A percentile compares a stretch with the other conserved stretches of the same genome.
Evolutionary conservation across 2,888 invertebrate species (phyloP).

Genomic region (Priocnemis perturbator): DNA sequence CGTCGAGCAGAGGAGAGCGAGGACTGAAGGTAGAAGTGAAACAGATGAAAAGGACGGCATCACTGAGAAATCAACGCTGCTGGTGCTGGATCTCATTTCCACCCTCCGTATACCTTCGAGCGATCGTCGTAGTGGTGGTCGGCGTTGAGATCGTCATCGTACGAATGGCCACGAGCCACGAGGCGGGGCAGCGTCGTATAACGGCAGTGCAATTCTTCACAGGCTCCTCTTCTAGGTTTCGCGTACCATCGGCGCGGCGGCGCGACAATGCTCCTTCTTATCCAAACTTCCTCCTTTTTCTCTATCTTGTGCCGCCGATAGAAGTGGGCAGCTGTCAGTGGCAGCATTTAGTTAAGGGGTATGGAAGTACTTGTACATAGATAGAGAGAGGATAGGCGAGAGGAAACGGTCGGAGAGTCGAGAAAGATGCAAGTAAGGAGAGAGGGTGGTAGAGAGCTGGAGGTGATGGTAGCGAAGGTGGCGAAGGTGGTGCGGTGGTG

Average conservation of each 20-base stretch:
- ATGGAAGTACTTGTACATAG: no score
- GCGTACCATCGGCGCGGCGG: background rate
- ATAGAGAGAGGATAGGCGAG: conserved; percentile 4
- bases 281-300: background rate
- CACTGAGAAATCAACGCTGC: no score
- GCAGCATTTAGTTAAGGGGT: conserved; percentile 64
- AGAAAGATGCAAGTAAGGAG: no score
- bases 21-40: no score
- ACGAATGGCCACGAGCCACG: no score
- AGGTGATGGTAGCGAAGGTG: no score
- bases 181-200: background rate
- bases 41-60: no score
- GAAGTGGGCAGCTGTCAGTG: conserved; percentile 60
- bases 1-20: no score
- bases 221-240: background rate
- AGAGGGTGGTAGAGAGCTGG: background rate
- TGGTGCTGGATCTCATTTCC: conserved; percentile 6
- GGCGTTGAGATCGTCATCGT: background rate
- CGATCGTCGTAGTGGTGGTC: background rate
- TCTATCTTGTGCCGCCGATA: conserved; percentile 27
- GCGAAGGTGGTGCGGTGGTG: background rate
- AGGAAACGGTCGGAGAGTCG: conserved; percentile 8
- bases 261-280: no score
- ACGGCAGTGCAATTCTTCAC: background rate
- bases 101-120: background rate